A percentile compares a stretch with the other conserved stretches of the same genome.
Evolutionary conservation across 2,888 invertebrate species (phyloP).

Genomic region (Rhogogaster chlorosoma): DNA sequence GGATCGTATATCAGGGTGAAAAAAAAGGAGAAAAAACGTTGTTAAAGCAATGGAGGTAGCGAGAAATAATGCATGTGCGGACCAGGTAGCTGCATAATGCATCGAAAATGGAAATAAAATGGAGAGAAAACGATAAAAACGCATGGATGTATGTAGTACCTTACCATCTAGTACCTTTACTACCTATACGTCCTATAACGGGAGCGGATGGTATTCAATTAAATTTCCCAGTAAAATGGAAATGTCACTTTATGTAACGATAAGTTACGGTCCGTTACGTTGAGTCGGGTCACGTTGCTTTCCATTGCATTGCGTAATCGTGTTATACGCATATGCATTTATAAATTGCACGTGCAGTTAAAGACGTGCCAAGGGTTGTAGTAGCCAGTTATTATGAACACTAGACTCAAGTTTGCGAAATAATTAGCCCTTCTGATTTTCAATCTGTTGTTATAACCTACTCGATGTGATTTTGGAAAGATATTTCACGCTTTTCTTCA

Average conservation of each 20-base stretch:
- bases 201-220: conserved; percentile 20
- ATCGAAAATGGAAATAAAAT: conserved; percentile 33
- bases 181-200: neutral
- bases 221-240: conserved; percentile 32
- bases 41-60: conserved; percentile 44
- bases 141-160: neutral
- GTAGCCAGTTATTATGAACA: neutral
- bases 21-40: conserved; percentile 35
- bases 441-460: neutral
- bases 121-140: conserved; percentile 33
- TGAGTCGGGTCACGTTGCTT: conserved; percentile 8
- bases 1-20: conserved; percentile 1
- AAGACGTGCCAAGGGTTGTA: neutral
- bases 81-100: conserved; percentile 39
- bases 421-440: neutral
- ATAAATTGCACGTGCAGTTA: neutral
- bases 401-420: neutral
- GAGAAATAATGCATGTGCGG: conserved; percentile 20
- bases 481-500: neutral
- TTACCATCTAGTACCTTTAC: conserved; percentile 4
- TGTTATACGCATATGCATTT: neutral
- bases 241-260: conserved; percentile 17
- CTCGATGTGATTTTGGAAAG: neutral
- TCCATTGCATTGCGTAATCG: conserved; percentile 1
- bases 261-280: conserved; percentile 29